These are phyloP conservation scores for Ariolimax columbianus DNA, from an alignment of 2,888 invertebrate genomes.

Conservation along the genomic window DNA sequence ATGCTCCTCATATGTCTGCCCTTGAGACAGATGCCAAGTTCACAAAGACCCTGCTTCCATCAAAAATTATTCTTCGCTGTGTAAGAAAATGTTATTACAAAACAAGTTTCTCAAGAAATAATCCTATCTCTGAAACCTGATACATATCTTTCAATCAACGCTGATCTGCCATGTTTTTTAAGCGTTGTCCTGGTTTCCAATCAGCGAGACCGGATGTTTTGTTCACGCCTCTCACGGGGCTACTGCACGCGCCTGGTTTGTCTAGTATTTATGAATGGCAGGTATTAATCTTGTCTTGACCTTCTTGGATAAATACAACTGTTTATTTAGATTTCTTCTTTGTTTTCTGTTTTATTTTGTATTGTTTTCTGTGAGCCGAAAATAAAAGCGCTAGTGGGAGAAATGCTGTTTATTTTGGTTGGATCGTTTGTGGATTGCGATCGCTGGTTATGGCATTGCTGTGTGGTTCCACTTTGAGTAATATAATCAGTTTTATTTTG, in stretches of 20 bases:
- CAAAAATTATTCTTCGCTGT: neutral
- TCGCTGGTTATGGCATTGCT: too few relatives aligned
- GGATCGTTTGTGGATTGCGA: too few relatives aligned
- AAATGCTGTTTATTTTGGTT: too few relatives aligned
- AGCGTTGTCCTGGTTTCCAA: neutral
- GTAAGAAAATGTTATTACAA: neutral
- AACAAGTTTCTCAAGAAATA: neutral
- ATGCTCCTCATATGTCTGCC: too few relatives aligned
- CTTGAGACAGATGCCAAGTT: too few relatives aligned
- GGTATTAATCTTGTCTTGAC: conserved; percentile 14
- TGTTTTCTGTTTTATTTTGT: too few relatives aligned
- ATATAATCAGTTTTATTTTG: too few relatives aligned
- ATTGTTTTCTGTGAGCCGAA: too few relatives aligned
- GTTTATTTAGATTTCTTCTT: neutral
- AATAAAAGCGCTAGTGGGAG: too few relatives aligned
- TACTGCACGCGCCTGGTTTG: conserved; percentile 11
- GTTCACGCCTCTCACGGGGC: neutral
- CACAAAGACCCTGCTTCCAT: too few relatives aligned
- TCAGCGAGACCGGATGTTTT: neutral
- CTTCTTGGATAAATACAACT: neutral
- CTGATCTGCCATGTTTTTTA: neutral
- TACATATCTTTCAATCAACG: conserved; percentile 8
- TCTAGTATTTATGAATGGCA: conserved; percentile 7
- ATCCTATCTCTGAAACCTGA: neutral
- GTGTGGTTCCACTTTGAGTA: too few relatives aligned